A percentile compares a stretch with the other conserved stretches of the same genome.
Evolutionary conservation across 2,888 invertebrate genomes (phyloP).

Genomic region (Calliopum simillimum): DNA sequence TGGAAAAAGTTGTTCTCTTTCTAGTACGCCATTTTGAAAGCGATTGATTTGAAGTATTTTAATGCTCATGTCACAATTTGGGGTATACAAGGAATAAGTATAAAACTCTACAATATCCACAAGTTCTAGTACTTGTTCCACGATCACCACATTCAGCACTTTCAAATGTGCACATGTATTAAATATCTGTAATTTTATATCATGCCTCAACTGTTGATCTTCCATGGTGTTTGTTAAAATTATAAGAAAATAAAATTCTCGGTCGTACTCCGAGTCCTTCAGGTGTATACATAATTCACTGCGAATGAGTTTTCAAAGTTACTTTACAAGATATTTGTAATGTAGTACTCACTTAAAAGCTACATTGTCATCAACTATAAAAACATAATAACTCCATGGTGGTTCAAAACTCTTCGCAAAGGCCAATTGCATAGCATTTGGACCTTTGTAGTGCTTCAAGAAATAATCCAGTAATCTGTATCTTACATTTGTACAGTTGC

Average conservation of each 20-base stretch:
- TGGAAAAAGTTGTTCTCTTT: constrained; percentile 46
- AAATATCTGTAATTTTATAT: constrained; percentile 4
- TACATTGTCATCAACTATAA: constrained; percentile 31
- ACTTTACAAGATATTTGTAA: too few species aligned
- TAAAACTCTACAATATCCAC: constrained; percentile 17
- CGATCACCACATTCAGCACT: constrained; percentile 21
- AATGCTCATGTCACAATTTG: constrained; percentile 33
- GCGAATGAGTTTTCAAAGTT: neutral
- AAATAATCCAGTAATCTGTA: constrained; percentile 45
- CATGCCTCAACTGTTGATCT: neutral
- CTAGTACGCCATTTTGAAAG: constrained; percentile 43
- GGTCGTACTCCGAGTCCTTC: constrained; percentile 5
- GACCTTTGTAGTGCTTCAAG: constrained; percentile 36
- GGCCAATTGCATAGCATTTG: constrained; percentile 44
- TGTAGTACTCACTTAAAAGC: constrained; percentile 40
- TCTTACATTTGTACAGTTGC: constrained; percentile 38
- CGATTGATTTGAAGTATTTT: constrained; percentile 44
- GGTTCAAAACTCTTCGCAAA: constrained; percentile 36
- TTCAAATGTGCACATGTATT: constrained; percentile 2
- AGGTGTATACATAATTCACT: constrained; percentile 13
- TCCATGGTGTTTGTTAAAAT: constrained; percentile 9
- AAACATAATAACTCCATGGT: constrained; percentile 37
- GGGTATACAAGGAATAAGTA: neutral
- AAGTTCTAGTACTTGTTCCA: neutral
- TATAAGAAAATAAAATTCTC: constrained; percentile 26